A percentile compares a stretch with the other conserved stretches of the same genome.
phyloP scores from a whole-genome alignment of 2,113 vertebrate species.

The Sterrhoptilus dennistouni region DNA sequence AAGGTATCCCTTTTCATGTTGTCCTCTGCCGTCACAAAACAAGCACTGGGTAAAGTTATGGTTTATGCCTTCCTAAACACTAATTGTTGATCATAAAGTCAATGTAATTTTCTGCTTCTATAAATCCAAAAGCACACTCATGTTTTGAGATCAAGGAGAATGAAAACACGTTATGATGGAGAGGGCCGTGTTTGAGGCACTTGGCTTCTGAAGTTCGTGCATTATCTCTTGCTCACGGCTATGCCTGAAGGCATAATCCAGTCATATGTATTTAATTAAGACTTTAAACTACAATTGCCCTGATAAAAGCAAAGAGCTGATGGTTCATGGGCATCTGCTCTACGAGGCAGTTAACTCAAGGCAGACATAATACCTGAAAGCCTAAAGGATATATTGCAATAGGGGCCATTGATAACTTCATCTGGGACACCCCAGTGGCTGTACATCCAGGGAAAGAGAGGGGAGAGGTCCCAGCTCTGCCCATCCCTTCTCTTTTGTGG shows the following conservation, averaged over 20 bases:
- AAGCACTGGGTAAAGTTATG: not conserved
- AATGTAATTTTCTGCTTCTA: not conserved
- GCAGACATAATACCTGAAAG: not conserved
- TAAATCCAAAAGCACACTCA: not conserved
- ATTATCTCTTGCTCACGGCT: not conserved
- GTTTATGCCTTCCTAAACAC: not conserved
- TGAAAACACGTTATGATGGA: not conserved
- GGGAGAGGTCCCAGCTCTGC: not conserved
- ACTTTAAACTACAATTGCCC: not conserved
- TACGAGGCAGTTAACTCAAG: not conserved
- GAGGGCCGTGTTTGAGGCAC: not conserved
- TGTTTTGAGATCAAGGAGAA: not conserved
- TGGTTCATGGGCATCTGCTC: not conserved
- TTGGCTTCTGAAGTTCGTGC: not conserved
- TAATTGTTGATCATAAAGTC: not conserved
- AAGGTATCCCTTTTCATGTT: not conserved
- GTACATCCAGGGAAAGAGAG: not conserved
- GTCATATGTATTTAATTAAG: constrained; percentile 17
- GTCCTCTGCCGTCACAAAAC: not conserved
- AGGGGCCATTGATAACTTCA: not conserved
- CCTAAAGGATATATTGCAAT: not conserved
- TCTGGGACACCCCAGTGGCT: not conserved
- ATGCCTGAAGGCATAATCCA: not conserved
- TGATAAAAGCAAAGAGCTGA: not conserved
- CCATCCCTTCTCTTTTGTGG: not conserved